phyloP scores from a whole-genome alignment of 2,888 invertebrate genomes.

The Coenonympha arcania region DNA sequence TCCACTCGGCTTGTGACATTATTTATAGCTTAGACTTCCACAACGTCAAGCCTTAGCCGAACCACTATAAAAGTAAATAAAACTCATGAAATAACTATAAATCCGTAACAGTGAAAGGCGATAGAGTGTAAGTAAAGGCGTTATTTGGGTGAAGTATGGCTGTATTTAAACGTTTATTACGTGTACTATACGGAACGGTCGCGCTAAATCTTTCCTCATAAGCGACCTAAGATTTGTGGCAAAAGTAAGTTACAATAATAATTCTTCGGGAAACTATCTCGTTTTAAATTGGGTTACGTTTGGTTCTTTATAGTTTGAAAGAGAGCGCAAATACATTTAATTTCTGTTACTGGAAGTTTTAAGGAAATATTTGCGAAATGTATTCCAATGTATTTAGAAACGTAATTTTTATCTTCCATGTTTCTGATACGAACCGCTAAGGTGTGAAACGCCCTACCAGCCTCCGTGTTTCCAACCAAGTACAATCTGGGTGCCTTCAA shows the following conservation, averaged over 20 bases:
- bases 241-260: not conserved
- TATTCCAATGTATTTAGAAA: no score
- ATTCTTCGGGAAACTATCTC: not conserved
- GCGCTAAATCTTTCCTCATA: slow-evolving; percentile 8
- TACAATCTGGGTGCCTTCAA: no score
- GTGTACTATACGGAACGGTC: not conserved
- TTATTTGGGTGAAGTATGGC: slow-evolving; percentile 13
- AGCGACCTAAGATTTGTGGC: slow-evolving; percentile 7
- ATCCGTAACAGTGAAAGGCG: slow-evolving; percentile 61
- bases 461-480: no score
- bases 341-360: no score
- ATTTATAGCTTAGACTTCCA: slow-evolving; percentile 64
- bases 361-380: no score
- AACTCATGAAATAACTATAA: slow-evolving; percentile 68
- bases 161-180: slow-evolving; percentile 14
- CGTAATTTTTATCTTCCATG: no score
- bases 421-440: no score
- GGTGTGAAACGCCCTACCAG: no score
- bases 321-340: no score
- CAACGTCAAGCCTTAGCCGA: slow-evolving; percentile 49
- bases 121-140: slow-evolving; percentile 32
- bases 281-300: slow-evolving; percentile 1
- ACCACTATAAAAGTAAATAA: slow-evolving; percentile 71
- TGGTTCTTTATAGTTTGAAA: not conserved
- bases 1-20: slow-evolving; percentile 50